Evolutionary conservation across 53 echinoderm and acorn worm species (phyloP), one percentile per base, ranked within the genome.

Genomic region (Actinopyga echinites): DNA sequence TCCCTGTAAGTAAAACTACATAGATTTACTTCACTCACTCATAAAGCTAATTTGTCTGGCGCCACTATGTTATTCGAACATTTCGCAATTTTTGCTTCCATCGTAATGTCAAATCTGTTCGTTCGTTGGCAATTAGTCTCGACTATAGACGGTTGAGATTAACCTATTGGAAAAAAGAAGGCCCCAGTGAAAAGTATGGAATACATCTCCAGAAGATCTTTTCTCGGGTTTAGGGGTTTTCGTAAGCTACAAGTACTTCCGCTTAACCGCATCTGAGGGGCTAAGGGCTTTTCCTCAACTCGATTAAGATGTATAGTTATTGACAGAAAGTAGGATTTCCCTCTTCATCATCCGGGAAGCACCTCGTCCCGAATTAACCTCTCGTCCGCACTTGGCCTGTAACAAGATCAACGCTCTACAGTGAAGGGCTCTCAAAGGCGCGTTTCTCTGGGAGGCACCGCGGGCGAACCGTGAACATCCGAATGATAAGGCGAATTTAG

Each of bases 271-370:
- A 42, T 71, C 71, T 71, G 49, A 44, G 71, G 42, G 40, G 44
- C 71, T 71, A 71, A 71, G 71, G 71, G 71, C 42, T 71, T 49
- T 71, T 42, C 71, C 40, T 71, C 71, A 71, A 25, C 44, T 71
- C 71, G 71, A 71, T 71, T 71, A 71, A 71, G 71, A 71, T 42
- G 71, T 71, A 25, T 22, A 71, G 23, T 71, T 71, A 71, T 71
- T 44, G 71, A 71, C 34, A 33, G 43, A 71, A 71, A 71, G 71
- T 71, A 71, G 71, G 71, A 71, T 71, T 71, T 71, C 24, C 40
- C 71, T 40, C 40, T 44, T 71, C 44, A 49, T 13, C 49, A 0
- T 49, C 49, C 17, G 17, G 49, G 3, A 17, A 15, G 25, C 23
- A 71, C 25, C 71, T 44, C 42, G 43, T 42, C 44, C 44, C 71